Evolutionary conservation across 2,113 vertebrate genomes (phyloP).

Genomic region (Clarias gariepinus): DNA sequence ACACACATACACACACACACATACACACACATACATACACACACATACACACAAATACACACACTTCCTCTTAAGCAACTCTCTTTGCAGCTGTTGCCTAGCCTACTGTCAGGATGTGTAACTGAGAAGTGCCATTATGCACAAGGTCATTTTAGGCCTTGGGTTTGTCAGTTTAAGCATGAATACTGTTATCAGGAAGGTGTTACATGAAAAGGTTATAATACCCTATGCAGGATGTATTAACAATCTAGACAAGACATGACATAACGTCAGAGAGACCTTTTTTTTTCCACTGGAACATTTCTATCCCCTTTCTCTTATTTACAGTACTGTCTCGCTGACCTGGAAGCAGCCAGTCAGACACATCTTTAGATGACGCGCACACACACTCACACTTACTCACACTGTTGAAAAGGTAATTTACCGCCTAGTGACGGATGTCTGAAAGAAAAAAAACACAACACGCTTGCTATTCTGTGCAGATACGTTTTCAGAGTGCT

Average conservation of each 20-base stretch:
- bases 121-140: background rate
- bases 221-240: background rate
- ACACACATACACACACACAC: too few relatives aligned
- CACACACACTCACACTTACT: background rate
- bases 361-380: background rate
- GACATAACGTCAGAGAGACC: background rate
- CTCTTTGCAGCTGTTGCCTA: background rate
- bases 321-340: conserved; percentile 6
- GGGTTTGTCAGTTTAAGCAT: background rate
- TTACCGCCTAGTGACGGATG: background rate
- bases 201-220: background rate
- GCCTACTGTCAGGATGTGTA: background rate
- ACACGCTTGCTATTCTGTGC: conserved; percentile 25
- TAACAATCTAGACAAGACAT: background rate
- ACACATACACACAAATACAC: background rate
- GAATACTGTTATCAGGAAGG: background rate
- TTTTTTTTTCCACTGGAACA: background rate
- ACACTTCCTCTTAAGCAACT: conserved; percentile 18
- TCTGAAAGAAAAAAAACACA: background rate
- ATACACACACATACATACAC: background rate
- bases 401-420: background rate
- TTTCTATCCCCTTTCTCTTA: conserved; percentile 13
- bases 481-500: conserved; percentile 2
- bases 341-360: background rate
- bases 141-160: background rate